Evolutionary conservation across 2,113 vertebrate genomes (phyloP), one percentile per base, ranked within the genome.

Genomic region (Pomatorhinus ruficollis): DNA sequence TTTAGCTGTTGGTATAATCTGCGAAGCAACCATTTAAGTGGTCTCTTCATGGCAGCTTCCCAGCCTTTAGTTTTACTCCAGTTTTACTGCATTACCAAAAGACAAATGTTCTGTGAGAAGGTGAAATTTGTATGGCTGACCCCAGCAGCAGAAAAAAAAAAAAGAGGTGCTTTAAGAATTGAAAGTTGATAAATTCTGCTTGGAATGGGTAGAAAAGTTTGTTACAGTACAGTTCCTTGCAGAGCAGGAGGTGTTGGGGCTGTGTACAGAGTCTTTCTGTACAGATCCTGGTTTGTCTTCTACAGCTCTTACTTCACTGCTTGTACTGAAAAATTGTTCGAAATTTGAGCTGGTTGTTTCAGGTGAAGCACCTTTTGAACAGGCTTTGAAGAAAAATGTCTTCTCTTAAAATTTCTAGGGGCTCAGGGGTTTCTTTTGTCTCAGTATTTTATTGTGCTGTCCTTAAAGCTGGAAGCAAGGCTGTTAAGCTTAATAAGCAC

Each of bases 61-160:
- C 52, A 57, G 42, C 30, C 47, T 25, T 66, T 61, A 57, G 12
- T 68, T 91, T 74, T 69, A 19, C 17, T 68, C 14, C 21, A 13
- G 13, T 74, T 77, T 76, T 0, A 0, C 40, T 69, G n/a, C 3
- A 1, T 37, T 85, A 30, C 27, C 25, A 42, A 35, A 61, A 56
- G 53, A 12, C 8, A 31, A 0, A 12, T 44, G 8, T 59, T 83
- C 21, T 20, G 9, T 52, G 77, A 54, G 39, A 64, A 52, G 17
- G 24, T 47, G 52, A 11, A 45, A 40, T 66, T 72, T 57, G 18
- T 39, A 2, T 70, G 33, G 27, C 35, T 74, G 4, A 22, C 2
- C 2, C 6, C 9, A 24, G 45, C 20, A 37, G 10, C 14, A 17
- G 8, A 3, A 19, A 18, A 5, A n/a, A 27, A 33, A 7, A 11